phyloP scores from a whole-genome alignment of 92 coral and sea anemone species.

The Umimayanthus kanabou region DNA sequence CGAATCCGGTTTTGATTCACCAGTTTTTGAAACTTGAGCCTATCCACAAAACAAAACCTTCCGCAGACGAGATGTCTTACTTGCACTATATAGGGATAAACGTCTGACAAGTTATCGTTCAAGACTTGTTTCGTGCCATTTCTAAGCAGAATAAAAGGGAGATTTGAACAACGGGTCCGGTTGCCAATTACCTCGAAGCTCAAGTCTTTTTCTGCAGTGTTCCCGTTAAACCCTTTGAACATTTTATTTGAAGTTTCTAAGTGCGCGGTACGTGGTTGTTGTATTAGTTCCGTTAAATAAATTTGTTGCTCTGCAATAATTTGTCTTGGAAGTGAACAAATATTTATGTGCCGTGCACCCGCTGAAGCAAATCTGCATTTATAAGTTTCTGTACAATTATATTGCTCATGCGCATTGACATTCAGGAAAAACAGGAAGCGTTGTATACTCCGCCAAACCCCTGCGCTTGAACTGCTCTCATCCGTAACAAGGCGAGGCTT shows the following conservation, averaged over 20 bases:
- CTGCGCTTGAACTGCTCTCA: slow-evolving; percentile 64
- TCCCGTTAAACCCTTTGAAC: not conserved
- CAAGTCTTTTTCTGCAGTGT: not conserved
- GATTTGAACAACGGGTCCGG: not conserved
- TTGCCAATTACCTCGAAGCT: not conserved
- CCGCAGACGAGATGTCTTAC: not conserved
- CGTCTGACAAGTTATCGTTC: too few relatives aligned
- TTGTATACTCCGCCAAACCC: slow-evolving; percentile 23
- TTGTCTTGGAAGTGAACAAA: not conserved
- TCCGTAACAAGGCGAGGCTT: slow-evolving; percentile 77
- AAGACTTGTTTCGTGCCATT: not conserved
- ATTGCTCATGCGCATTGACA: not conserved
- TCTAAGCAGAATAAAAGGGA: not conserved
- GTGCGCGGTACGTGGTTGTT: not conserved
- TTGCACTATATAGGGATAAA: not conserved
- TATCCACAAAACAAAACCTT: not conserved
- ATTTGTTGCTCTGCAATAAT: not conserved
- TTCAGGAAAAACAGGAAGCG: slow-evolving; percentile 22
- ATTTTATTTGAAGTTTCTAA: not conserved
- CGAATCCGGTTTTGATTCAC: not conserved
- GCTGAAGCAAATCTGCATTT: not conserved
- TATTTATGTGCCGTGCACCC: not conserved
- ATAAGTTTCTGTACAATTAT: not conserved
- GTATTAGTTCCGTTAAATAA: too few relatives aligned
- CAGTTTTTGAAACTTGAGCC: not conserved